A percentile compares a stretch with the other conserved stretches of the same genome.
These are phyloP conservation scores for Epirrhoe tristata DNA, from an alignment of 2,888 invertebrate genomes.

Conservation along the genomic window DNA sequence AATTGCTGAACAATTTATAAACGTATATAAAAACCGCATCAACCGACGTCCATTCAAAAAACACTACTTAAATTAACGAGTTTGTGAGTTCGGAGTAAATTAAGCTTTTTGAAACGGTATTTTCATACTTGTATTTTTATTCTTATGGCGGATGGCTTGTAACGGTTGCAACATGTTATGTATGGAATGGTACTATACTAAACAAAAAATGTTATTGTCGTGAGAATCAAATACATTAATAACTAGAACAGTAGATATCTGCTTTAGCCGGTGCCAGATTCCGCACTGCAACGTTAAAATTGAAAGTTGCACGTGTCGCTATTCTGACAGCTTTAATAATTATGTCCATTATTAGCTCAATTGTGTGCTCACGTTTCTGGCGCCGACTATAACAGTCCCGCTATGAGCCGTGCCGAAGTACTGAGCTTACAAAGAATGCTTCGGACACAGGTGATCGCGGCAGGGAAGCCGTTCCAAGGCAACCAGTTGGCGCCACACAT, in stretches of 20 bases:
- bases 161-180: neutral
- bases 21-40: neutral
- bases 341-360: neutral
- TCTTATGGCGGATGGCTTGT: neutral
- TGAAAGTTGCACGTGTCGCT: neutral
- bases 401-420: conserved; percentile 9
- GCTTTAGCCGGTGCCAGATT: neutral
- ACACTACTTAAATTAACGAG: neutral
- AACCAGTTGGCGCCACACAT: conserved; percentile 92
- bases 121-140: neutral
- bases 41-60: neutral
- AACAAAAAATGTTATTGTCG: too few species aligned
- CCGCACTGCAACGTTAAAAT: neutral
- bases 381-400: neutral
- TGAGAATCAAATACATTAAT: neutral
- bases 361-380: neutral
- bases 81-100: neutral
- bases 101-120: neutral
- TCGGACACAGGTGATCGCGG: conserved; percentile 88
- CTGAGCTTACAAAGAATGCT: conserved; percentile 16
- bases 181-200: neutral
- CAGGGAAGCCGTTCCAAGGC: conserved; percentile 93
- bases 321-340: neutral
- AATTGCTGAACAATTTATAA: neutral
- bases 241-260: neutral